Base-by-base conservation (phyloP, 2,797 vertebrate species). In the Pseudocheirus occidentalis region DNA sequence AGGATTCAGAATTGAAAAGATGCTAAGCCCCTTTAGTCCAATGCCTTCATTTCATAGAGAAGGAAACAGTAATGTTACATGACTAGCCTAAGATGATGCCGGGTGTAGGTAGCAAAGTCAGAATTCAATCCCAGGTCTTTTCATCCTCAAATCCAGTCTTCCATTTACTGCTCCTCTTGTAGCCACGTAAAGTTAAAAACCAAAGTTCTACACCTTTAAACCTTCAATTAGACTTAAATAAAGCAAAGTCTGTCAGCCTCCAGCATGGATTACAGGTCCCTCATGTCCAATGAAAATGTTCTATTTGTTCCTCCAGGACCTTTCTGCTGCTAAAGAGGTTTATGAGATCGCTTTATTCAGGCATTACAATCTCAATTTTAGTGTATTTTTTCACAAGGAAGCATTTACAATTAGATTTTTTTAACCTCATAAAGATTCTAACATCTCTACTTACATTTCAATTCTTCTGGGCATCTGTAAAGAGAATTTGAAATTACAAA, bases 181-280 rank as follows among this genome's bases (percentile, higher is more conserved):
- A 62, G 58, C n/a, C 46, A 0, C 59, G 98, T 97, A 94, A 92
- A 89, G 27, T n/a, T 93, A 94, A 54, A 5, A 89, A 13, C 0
- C 2, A 27, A 1, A 81, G 95, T 59, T 90, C 31, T 24, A 92
- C 92, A 90, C 56, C 59, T 91, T 91, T 6, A 90, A n/a, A 95
- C 94, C n/a, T 6, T 29, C 55, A 93, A 6, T 34, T 40, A 93
- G 73, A 91, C 52, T 92, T 96, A 96, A 91, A 94, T 55, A 92
- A 92, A 94, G 59, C 1, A 24, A 93, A 90, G 90, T 58, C 16
- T 91, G 21, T 94, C 12, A 18, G 0, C 52, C 95, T 92, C 91
- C 95, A n/a, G 91, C 55, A 62, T 95, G 13, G 55, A 92, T 90
- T 62, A 18, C 4, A 90, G 73, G 87, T n/a, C 9, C 7, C 34